phyloP scores from a whole-genome alignment of 2,888 invertebrate genomes.

The Idaea straminata region DNA sequence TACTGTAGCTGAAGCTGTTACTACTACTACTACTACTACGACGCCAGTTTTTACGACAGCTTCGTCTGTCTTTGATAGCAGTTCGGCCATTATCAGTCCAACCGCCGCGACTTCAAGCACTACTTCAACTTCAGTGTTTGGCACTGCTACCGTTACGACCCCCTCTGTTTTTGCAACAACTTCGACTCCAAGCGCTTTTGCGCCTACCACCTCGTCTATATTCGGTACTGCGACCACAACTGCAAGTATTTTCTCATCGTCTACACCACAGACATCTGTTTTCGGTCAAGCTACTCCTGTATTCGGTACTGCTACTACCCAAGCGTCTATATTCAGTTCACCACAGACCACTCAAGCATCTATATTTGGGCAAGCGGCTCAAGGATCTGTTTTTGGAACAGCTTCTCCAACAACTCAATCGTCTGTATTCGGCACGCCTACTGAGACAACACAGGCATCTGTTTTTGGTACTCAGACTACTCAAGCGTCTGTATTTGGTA shows the following conservation, averaged over 20 bases:
- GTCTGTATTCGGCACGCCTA: slow-evolving; percentile 32
- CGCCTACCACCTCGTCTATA: slow-evolving; percentile 27
- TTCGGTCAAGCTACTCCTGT: slow-evolving; percentile 32
- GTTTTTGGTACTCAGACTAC: slow-evolving; percentile 33
- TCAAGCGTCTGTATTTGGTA: slow-evolving; percentile 35
- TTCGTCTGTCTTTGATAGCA: slow-evolving; percentile 10
- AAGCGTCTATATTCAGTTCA: slow-evolving; percentile 47
- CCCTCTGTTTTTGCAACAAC: slow-evolving; percentile 9
- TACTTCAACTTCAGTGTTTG: neutral
- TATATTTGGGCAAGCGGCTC: slow-evolving; percentile 39
- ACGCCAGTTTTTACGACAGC: slow-evolving; percentile 6
- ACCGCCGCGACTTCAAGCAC: neutral
- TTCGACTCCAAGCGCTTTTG: slow-evolving; percentile 24
- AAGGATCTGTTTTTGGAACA: slow-evolving; percentile 42
- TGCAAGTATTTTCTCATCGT: slow-evolving; percentile 35
- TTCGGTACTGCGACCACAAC: slow-evolving; percentile 28
- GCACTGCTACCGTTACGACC: neutral
- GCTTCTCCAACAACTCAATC: slow-evolving; percentile 32
- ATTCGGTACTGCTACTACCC: slow-evolving; percentile 31
- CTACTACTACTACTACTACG: neutral
- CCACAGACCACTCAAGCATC: slow-evolving; percentile 39
- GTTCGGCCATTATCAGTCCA: neutral
- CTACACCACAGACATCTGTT: slow-evolving; percentile 35
- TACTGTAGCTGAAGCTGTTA: neutral
- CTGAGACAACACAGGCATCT: slow-evolving; percentile 28